phyloP scores from a whole-genome alignment of 2,797 vertebrate genomes.

The Arremon brunneinucha region DNA sequence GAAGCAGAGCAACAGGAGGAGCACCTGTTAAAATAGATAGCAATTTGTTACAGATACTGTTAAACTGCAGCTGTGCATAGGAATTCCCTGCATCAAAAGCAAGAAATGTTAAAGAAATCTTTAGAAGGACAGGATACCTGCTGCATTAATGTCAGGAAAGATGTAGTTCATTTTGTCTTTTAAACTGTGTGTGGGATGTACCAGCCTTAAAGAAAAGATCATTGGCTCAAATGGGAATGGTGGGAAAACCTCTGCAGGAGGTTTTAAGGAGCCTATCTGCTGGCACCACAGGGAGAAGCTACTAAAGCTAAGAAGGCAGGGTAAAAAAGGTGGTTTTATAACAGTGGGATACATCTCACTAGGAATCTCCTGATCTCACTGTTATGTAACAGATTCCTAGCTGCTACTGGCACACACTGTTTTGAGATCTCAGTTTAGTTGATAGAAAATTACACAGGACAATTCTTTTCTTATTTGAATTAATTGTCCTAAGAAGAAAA shows the following conservation, averaged over 20 bases:
- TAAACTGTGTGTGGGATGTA: background rate
- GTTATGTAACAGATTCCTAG: background rate
- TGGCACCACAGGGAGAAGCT: background rate
- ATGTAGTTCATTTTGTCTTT: background rate
- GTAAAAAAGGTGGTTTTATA: background rate
- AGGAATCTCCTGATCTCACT: background rate
- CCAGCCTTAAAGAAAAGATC: background rate
- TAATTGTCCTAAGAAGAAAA: background rate
- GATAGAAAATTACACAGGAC: background rate
- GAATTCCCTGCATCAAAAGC: background rate
- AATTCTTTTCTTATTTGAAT: background rate
- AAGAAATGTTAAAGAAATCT: background rate
- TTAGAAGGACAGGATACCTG: background rate
- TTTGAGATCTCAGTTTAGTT: background rate
- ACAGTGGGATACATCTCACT: background rate
- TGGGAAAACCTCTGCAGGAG: background rate
- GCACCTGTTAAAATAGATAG: constrained; percentile 56
- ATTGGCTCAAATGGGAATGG: background rate
- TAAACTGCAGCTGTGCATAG: constrained; percentile 28
- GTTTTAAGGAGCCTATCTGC: background rate
- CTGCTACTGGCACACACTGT: background rate
- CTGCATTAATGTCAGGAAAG: background rate
- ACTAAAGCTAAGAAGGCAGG: background rate
- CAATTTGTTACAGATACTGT: constrained; percentile 33
- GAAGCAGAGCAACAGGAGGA: background rate